Percentiles rank a stretch among this genome's conserved stretches.
These are phyloP conservation scores for Eidolon dupreanum DNA, from an alignment of 2,797 vertebrate species.

Conservation along the genomic window DNA sequence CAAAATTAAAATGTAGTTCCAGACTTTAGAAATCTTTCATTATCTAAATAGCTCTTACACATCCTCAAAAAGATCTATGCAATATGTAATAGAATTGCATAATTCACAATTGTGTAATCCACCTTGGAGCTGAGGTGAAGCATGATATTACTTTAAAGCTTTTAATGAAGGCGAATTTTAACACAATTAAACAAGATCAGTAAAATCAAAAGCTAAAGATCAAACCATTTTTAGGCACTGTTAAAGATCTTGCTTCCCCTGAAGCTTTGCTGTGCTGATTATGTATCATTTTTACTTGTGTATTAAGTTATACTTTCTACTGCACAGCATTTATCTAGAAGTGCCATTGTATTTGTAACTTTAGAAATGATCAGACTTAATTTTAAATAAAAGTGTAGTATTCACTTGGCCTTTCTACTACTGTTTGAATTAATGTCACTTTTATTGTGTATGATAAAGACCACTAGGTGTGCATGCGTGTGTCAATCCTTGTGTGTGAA, in stretches of 20 bases:
- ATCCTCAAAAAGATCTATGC: background rate
- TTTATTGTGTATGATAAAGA: background rate
- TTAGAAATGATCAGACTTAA: background rate
- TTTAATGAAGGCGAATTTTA: slow-evolving; percentile 48
- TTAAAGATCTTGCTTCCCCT: background rate
- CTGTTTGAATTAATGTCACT: background rate
- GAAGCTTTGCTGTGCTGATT: background rate
- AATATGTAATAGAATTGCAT: background rate
- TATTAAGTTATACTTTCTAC: slow-evolving; percentile 8
- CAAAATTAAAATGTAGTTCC: background rate
- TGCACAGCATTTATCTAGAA: background rate
- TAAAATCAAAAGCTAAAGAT: background rate
- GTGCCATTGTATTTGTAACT: background rate
- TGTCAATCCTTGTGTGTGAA: background rate
- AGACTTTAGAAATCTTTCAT: background rate
- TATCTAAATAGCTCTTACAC: background rate
- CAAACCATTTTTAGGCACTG: background rate
- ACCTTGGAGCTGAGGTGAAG: background rate
- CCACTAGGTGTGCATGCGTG: background rate
- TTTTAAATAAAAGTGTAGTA: background rate
- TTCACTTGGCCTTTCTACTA: background rate
- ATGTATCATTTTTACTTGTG: background rate
- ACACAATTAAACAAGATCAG: slow-evolving; percentile 19
- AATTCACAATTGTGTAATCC: too few relatives aligned
- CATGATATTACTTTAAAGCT: slow-evolving; percentile 34